Evolutionary conservation across 2,113 vertebrate genomes (phyloP).

Genomic region (Gambusia holbrooki): DNA sequence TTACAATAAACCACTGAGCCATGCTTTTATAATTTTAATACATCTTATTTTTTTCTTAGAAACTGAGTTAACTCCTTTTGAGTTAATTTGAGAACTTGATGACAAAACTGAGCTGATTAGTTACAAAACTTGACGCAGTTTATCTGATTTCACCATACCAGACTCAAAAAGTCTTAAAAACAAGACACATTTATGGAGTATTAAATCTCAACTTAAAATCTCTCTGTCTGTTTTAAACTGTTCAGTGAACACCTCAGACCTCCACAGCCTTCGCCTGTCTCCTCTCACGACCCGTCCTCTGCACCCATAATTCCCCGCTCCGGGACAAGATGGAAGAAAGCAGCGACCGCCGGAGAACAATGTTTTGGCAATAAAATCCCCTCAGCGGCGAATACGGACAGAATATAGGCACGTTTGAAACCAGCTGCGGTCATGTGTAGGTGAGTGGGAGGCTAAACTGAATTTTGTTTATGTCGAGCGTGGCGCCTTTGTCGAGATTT

Average conservation of each 20-base stretch:
- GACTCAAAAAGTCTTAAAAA: neutral
- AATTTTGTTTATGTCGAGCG: neutral
- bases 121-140: no score
- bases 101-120: neutral
- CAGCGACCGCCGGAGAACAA: constrained; percentile 82
- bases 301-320: constrained; percentile 84
- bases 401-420: constrained; percentile 60
- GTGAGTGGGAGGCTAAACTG: constrained; percentile 59
- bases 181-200: neutral
- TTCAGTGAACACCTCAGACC: constrained; percentile 2
- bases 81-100: neutral
- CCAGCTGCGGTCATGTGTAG: constrained; percentile 78
- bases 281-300: constrained; percentile 85
- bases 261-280: constrained; percentile 72
- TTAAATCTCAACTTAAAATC: neutral
- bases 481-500: constrained; percentile 38
- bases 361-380: constrained; percentile 83
- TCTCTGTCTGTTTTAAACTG: neutral
- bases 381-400: constrained; percentile 58
- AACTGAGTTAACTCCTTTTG: neutral
- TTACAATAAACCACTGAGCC: no score
- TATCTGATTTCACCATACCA: no score
- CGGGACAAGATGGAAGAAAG: constrained; percentile 85
- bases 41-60: neutral
- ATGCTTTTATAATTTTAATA: neutral